Evolutionary conservation across 2,888 invertebrate species (phyloP).

Genomic region (Crioceris asparagi): DNA sequence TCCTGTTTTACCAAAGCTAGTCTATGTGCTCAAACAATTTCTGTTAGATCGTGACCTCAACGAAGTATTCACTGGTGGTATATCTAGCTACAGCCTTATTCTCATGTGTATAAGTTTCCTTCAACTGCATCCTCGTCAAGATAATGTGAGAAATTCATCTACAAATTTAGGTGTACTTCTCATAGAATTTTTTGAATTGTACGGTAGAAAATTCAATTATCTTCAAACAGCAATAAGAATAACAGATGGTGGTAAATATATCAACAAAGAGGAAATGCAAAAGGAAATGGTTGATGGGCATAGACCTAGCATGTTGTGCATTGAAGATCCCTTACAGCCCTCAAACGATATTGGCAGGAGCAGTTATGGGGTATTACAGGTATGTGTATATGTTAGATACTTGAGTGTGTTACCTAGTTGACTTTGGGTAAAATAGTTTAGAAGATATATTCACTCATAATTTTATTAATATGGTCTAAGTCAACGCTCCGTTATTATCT

Average conservation of each 20-base stretch:
- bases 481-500: not conserved
- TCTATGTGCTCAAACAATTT: constrained; percentile 97
- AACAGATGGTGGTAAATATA: constrained; percentile 86
- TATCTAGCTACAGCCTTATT: constrained; percentile 97
- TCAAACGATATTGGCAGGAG: constrained; percentile 97
- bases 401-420: no score
- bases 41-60: constrained; percentile 94
- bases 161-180: constrained; percentile 85
- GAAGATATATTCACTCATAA: no score
- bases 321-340: constrained; percentile 93
- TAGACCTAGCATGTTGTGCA: constrained; percentile 86
- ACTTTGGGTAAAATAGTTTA: no score
- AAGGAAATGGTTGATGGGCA: constrained; percentile 91
- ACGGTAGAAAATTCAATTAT: constrained; percentile 94
- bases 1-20: constrained; percentile 86
- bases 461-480: no score
- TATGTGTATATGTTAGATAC: constrained; percentile 28
- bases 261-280: constrained; percentile 88
- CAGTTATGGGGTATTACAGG: constrained; percentile 86
- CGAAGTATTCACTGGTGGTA: constrained; percentile 99
- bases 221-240: constrained; percentile 89
- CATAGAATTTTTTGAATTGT: constrained; percentile 95
- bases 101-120: constrained; percentile 98
- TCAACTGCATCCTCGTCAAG: constrained; percentile 79
- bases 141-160: constrained; percentile 46